phyloP scores from a whole-genome alignment of 1,140 invertebrate genomes.

The Sycobia sp. region DNA sequence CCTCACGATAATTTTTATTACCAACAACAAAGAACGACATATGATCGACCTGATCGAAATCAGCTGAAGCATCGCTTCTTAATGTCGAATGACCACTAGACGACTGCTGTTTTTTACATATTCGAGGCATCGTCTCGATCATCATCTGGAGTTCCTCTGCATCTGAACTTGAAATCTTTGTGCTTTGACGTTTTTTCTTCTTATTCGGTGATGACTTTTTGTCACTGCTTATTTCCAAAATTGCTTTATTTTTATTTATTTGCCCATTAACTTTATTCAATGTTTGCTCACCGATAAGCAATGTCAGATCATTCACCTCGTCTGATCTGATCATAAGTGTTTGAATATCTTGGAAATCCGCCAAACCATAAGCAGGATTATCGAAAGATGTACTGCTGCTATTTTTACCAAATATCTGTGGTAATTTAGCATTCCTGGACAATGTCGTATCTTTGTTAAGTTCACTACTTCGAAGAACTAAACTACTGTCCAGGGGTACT shows the following conservation, averaged over 20 bases:
- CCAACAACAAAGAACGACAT: conserved; percentile 53
- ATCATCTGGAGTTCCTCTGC: conserved; percentile 46
- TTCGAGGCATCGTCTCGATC: conserved; percentile 41
- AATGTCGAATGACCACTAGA: conserved; percentile 58
- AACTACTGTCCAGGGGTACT: conserved; percentile 50
- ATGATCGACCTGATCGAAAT: conserved; percentile 49
- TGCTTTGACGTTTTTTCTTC: conserved; percentile 30
- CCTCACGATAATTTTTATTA: conserved; percentile 65
- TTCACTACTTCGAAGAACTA: conserved; percentile 38
- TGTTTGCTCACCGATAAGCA: conserved; percentile 50
- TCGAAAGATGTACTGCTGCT: conserved; percentile 53
- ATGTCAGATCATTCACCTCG: conserved; percentile 50
- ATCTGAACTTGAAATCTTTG: conserved; percentile 37
- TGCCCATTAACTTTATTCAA: conserved; percentile 3
- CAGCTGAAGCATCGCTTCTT: conserved; percentile 62
- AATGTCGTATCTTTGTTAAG: not conserved
- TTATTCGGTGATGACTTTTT: conserved; percentile 29
- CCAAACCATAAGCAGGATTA: conserved; percentile 56
- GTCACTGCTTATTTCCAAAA: not conserved
- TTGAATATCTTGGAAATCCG: conserved; percentile 51
- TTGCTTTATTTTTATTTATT: conserved; percentile 6
- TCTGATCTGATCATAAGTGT: conserved; percentile 49
- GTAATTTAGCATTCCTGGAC: not conserved
- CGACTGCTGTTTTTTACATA: conserved; percentile 48
- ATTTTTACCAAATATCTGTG: conserved; percentile 6